Evolutionary conservation across 1,140 invertebrate genomes (phyloP), one percentile per base, ranked within the genome.

Genomic region (Sycophaga agraensis): DNA sequence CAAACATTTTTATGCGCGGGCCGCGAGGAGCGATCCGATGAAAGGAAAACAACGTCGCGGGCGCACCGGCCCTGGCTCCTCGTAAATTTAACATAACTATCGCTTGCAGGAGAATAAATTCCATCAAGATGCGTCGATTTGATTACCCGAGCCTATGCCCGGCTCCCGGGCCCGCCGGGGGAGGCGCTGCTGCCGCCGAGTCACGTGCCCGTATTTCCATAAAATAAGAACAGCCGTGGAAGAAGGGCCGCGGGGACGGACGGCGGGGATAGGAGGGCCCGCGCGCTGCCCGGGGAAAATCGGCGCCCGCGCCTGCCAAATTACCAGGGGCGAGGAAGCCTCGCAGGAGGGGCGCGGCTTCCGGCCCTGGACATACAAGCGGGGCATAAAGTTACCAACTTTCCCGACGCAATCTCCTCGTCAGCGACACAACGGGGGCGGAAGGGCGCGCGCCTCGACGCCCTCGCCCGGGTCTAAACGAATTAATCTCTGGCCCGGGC

Each of bases 351-450:
- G 60, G 72, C 14, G 17, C 67, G 63, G 73, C 69, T 74, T 72
- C 72, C 75, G 70, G 71, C 72, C 71, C 71, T 76, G 71, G 74
- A 70, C 73, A 78, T 76, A 77, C 75, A 76, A 73, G 66, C 74
- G 59, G 42, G 70, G 73, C 70, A 73, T 73, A 73, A 74, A 77
- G 74, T 75, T 76, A 71, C 64, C 66, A 78, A 76, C 74, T 78
- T 78, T 70, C 64, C 68, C 72, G 70, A 70, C 72, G 63, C 71
- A 59, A 68, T 70, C 69, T 68, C 71, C 70, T 69, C 69, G 68
- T 75, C 73, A 70, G 61, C 66, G 65, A 64, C 61, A 65, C 66
- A 59, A 64, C 70, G 66, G 66, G 24, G 39, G 66, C 68, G 68
- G 66, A 70, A 72, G 67, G 67, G 66, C 63, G 21, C 46, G 42